Evolutionary conservation across 1,140 invertebrate species (phyloP).

Genomic region (Lucilia cuprina): DNA sequence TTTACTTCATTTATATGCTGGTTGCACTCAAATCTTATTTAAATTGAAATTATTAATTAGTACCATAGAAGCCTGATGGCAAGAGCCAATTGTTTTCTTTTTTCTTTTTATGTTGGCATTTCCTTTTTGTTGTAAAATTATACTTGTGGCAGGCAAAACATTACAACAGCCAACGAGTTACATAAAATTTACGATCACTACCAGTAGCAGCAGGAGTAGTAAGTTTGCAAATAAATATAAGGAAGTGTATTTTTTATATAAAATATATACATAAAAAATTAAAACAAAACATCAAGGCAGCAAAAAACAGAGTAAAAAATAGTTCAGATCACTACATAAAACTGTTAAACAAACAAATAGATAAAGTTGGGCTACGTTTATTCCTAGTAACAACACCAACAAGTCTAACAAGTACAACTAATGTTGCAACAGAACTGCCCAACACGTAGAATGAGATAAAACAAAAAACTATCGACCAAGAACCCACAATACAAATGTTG

Average conservation of each 20-base stretch:
- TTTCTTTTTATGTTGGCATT: not conserved
- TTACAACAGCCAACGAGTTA: not conserved
- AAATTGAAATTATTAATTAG: not conserved
- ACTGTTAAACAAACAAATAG: conserved; percentile 24
- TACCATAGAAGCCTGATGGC: not conserved
- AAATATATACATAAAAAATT: not conserved
- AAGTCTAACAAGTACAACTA: not conserved
- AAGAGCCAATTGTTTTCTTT: not conserved
- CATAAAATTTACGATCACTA: not conserved
- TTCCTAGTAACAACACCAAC: not conserved
- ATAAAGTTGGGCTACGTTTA: conserved; percentile 24
- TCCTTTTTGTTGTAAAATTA: no score
- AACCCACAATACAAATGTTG: not conserved
- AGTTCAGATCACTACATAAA: not conserved
- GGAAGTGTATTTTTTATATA: not conserved
- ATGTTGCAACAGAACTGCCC: not conserved
- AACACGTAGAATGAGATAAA: not conserved
- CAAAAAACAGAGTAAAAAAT: not conserved
- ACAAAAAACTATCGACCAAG: not conserved
- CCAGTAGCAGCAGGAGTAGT: not conserved
- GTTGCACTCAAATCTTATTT: not conserved
- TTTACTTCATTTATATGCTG: not conserved
- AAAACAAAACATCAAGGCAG: not conserved
- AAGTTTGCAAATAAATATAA: no score
- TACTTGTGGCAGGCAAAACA: not conserved